Evolutionary conservation across 1,140 invertebrate species (phyloP).

Genomic region (Drosophila takahashii): DNA sequence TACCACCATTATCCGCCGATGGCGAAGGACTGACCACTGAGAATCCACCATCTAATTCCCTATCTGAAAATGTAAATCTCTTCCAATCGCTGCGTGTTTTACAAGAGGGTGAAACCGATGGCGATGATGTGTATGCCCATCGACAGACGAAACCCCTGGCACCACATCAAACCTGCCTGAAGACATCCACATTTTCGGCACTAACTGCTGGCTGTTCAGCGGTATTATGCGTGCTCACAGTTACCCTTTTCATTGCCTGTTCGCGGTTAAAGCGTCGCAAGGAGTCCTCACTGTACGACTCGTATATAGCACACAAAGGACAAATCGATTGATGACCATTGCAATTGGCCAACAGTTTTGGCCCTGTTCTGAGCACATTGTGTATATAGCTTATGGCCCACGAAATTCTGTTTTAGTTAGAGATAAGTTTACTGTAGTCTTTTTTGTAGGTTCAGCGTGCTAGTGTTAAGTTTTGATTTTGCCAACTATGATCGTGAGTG

Average conservation of each 20-base stretch:
- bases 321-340: constrained; percentile 76
- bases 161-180: constrained; percentile 89
- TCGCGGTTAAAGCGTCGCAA: constrained; percentile 87
- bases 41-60: constrained; percentile 59
- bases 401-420: constrained; percentile 54
- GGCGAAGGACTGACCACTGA: constrained; percentile 54
- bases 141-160: constrained; percentile 73
- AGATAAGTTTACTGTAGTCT: constrained; percentile 42
- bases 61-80: constrained; percentile 94
- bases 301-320: constrained; percentile 82
- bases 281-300: constrained; percentile 75
- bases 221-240: constrained; percentile 88
- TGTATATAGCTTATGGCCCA: constrained; percentile 61
- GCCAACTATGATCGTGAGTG: constrained; percentile 15
- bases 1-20: constrained; percentile 48
- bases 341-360: not conserved
- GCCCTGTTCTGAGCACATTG: constrained; percentile 35
- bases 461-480: constrained; percentile 33
- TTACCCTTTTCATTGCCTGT: constrained; percentile 89
- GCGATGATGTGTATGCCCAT: constrained; percentile 85
- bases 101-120: constrained; percentile 92
- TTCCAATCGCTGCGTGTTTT: constrained; percentile 94
- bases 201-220: constrained; percentile 89
- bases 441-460: constrained; percentile 43
- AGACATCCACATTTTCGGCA: constrained; percentile 90